Percentiles rank a stretch among this genome's conserved stretches.
phyloP scores from a whole-genome alignment of 2,797 vertebrate genomes.

The Coilia nasus region DNA sequence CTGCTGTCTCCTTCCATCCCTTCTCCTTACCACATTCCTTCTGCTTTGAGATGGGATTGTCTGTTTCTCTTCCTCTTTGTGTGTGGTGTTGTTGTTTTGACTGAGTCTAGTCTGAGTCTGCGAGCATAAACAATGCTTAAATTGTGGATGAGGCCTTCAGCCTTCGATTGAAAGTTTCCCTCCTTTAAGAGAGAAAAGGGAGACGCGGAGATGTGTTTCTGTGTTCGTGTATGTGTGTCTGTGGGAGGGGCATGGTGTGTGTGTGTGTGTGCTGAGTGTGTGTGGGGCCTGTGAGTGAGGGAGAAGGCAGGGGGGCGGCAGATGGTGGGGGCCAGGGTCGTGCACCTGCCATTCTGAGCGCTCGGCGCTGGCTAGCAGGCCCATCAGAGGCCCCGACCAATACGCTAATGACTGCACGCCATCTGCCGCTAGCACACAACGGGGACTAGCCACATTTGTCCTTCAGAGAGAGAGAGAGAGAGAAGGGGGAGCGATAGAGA shows the following conservation, averaged over 20 bases:
- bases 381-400: constrained; percentile 80
- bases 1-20: neutral
- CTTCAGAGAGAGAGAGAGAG: constrained; percentile 41
- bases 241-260: neutral
- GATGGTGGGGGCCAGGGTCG: constrained; percentile 80
- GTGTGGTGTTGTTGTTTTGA: constrained; percentile 7
- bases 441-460: constrained; percentile 25
- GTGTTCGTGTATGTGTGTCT: too few relatives aligned
- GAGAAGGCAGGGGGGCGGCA: constrained; percentile 62
- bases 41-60: neutral
- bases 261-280: constrained; percentile 5
- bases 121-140: neutral
- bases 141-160: neutral
- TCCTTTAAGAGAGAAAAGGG: neutral
- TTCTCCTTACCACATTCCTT: neutral
- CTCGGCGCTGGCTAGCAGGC: constrained; percentile 78
- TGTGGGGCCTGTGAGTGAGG: constrained; percentile 22
- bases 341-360: constrained; percentile 84
- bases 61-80: constrained; percentile 23
- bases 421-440: constrained; percentile 78
- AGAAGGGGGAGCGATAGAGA: neutral
- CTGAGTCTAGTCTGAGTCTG: neutral
- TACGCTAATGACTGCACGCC: constrained; percentile 83
- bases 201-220: neutral
- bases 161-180: neutral